Base-by-base conservation (phyloP, 2,113 vertebrate genomes). In the Dascyllus trimaculatus region DNA sequence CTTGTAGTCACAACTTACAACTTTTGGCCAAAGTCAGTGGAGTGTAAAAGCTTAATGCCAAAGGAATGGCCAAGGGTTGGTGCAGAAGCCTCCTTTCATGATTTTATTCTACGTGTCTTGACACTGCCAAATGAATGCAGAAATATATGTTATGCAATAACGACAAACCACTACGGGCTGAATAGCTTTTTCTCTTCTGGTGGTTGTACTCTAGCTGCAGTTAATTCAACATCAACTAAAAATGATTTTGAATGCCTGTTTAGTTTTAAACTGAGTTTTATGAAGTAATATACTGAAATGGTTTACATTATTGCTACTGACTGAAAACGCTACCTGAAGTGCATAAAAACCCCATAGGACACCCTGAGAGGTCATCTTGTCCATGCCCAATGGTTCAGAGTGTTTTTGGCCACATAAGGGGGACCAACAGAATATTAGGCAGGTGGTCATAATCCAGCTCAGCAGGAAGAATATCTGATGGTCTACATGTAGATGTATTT, bases 31-130 rank as follows among this genome's bases (percentile, higher is more conserved):
- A 57, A 79, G 48, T 68, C 71, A 86, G 32, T 82, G 75, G 62
- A 86, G 84, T 65, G 81, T 82, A 51, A 85, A 85, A 65, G 25
- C 22, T 35, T n/a, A 38, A 58, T 54, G 68, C 26, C 80, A 54
- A 48, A 64, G 63, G 69, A 67, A 62, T 58, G 19, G 43, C 51
- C 19, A 29, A 48, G 26, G 32, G 24, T 51, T 48, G 62, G 54
- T 63, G 68, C 60, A 21, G 35, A 56, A 56, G 22, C 35, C 8
- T 45, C n/a, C 19, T 17, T 38, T 35, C 40, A 48, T 19, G 17
- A 46, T 59, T 53, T 63, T 29, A 29, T 21, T 73, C 19, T 40
- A 5, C 26, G 1, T 64, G 26, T 35, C n/a, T 79, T 38, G 15
- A 67, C 24, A 18, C 35, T 15, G 11, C 49, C 54, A 18, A 57